Conservation (phyloP, 2,113 vertebrate genomes). For the Dissostichus mawsoni region DNA sequence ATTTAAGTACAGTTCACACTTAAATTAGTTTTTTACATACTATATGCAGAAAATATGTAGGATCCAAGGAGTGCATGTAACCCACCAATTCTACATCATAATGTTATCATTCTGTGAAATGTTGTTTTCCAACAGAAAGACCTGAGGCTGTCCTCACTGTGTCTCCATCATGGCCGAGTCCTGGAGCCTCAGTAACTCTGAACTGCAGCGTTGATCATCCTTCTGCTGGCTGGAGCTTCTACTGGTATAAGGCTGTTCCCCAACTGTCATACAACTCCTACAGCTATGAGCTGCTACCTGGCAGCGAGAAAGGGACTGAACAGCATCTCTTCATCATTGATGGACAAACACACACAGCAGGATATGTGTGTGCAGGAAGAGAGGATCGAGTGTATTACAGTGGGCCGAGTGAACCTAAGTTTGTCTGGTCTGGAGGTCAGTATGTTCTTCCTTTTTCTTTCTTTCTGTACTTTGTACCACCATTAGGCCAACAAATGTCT, state of each 20-base stretch:
- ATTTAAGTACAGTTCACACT: not conserved
- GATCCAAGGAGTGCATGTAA: too few relatives aligned
- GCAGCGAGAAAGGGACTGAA: not conserved
- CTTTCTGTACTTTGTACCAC: not conserved
- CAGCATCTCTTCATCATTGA: constrained; percentile 35
- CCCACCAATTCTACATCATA: too few relatives aligned
- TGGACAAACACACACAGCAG: constrained; percentile 47
- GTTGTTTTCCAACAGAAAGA: too few relatives aligned
- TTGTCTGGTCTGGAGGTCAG: constrained; percentile 62
- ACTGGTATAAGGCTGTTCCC: constrained; percentile 43
- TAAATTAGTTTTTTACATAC: too few relatives aligned
- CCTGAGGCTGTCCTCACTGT: too few relatives aligned
- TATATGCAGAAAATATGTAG: too few relatives aligned
- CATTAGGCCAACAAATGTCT: too few relatives aligned
- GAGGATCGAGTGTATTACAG: too few relatives aligned
- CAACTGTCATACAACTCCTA: not conserved
- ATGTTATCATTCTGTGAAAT: too few relatives aligned
- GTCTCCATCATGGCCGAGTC: too few relatives aligned
- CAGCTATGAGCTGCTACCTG: constrained; percentile 12
- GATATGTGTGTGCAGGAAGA: constrained; percentile 54
- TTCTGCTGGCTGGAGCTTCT: constrained; percentile 46
- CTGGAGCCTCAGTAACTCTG: too few relatives aligned
- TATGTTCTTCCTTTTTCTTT: not conserved
- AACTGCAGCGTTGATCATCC: not conserved
- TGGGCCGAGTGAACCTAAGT: not conserved